Evolutionary conservation across 2,888 invertebrate genomes (phyloP).

Genomic region (Noctua pronuba): DNA sequence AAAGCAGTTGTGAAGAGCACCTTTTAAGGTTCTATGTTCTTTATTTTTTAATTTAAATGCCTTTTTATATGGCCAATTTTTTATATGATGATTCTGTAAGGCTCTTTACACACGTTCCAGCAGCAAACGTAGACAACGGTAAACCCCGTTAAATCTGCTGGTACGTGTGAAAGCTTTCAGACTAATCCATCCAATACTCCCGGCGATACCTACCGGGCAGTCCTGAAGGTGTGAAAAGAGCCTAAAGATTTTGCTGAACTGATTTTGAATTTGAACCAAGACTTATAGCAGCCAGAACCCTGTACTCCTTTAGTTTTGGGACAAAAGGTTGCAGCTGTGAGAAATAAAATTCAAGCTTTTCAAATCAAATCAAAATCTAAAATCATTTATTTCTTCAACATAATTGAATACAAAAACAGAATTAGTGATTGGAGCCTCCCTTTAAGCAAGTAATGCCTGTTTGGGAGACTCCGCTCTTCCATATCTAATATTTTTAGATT

Average conservation of each 20-base stretch:
- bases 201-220: background rate
- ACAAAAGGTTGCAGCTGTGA: too few relatives aligned
- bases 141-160: background rate
- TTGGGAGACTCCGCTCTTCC: too few relatives aligned
- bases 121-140: background rate
- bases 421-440: too few relatives aligned
- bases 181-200: background rate
- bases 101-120: background rate
- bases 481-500: too few relatives aligned
- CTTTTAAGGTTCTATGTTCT: background rate
- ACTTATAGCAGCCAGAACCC: background rate
- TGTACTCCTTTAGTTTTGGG: background rate
- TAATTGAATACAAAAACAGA: too few relatives aligned
- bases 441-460: too few relatives aligned
- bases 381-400: too few relatives aligned
- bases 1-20: background rate
- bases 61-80: background rate
- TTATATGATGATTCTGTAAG: background rate
- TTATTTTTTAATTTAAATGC: background rate
- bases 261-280: background rate
- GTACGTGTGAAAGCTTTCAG: conserved; percentile 27
- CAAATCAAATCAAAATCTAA: too few relatives aligned
- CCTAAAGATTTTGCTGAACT: background rate
- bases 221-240: background rate
- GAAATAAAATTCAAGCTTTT: background rate